Evolutionary conservation across 2,797 vertebrate genomes (phyloP).

Genomic region (Pterois miles): DNA sequence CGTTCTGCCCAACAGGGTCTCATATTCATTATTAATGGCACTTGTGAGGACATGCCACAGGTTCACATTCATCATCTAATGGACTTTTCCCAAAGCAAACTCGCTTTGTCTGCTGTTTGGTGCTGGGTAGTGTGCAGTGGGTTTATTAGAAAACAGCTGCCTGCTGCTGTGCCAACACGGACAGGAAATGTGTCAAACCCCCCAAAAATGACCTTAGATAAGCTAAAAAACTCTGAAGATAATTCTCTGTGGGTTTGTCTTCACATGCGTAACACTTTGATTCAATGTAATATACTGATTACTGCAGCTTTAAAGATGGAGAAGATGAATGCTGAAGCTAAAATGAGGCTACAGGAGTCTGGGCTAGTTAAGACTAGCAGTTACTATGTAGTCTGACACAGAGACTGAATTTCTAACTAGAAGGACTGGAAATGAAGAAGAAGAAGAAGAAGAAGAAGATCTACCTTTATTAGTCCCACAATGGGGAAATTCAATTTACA

Average conservation of each 20-base stretch:
- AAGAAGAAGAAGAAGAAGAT: too few species aligned
- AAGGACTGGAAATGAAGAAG: too few species aligned
- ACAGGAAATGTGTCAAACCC: too few species aligned
- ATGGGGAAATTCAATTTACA: too few species aligned
- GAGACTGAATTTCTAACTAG: too few species aligned
- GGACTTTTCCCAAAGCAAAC: background rate
- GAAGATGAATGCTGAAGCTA: background rate
- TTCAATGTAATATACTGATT: background rate
- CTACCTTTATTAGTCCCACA: too few species aligned
- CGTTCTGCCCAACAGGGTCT: slow-evolving; percentile 4
- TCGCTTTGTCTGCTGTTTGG: background rate
- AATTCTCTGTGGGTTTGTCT: background rate
- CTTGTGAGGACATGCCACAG: background rate
- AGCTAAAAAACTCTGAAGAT: too few species aligned
- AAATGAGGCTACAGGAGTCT: background rate
- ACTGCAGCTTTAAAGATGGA: background rate
- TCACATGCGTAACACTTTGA: background rate
- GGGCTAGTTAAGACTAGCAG: too few species aligned
- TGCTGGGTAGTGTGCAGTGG: background rate
- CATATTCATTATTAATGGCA: slow-evolving; percentile 1
- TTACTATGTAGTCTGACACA: too few species aligned
- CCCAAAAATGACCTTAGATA: too few species aligned
- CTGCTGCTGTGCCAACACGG: background rate
- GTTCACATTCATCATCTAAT: slow-evolving; percentile 1
- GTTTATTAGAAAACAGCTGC: background rate